These are phyloP conservation scores for Gasterosteus nipponicus DNA, from an alignment of 2,113 vertebrate genomes.

Conservation along the genomic window DNA sequence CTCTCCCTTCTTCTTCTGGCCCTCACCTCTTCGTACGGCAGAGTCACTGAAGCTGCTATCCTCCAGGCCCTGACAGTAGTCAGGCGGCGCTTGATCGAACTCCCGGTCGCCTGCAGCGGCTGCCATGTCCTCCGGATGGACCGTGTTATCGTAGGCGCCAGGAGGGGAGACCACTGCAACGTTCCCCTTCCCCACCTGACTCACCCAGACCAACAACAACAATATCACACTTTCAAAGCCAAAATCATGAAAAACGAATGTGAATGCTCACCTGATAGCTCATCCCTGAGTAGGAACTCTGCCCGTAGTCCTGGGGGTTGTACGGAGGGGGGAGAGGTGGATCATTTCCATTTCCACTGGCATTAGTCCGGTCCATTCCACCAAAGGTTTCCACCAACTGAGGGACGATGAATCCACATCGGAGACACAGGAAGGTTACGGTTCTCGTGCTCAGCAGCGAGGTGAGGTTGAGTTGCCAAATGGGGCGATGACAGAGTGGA, in stretches of 20 bases:
- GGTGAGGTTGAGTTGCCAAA: conserved; percentile 35
- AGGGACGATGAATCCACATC: background rate
- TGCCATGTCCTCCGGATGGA: conserved; percentile 6
- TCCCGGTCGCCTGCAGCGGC: conserved; percentile 6
- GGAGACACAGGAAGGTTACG: conserved; percentile 9
- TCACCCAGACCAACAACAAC: conserved; percentile 4
- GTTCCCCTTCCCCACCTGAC: conserved; percentile 49
- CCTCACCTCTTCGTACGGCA: conserved; percentile 74
- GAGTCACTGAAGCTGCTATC: conserved; percentile 69
- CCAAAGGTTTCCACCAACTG: background rate
- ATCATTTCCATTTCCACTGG: conserved; percentile 1
- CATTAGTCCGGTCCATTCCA: conserved; percentile 49
- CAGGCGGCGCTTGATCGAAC: conserved; percentile 49
- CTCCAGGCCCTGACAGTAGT: conserved; percentile 43
- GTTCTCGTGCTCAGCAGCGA: background rate
- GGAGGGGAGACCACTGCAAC: conserved; percentile 61
- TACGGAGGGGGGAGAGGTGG: conserved; percentile 60
- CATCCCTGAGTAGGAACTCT: conserved; percentile 24
- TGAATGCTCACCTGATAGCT: conserved; percentile 52
- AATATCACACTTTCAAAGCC: background rate
- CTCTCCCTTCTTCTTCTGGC: background rate
- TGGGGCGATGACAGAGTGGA: conserved; percentile 41
- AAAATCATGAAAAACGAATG: background rate
- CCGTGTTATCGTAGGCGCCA: conserved; percentile 27
- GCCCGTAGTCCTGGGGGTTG: conserved; percentile 28